These are phyloP conservation scores for Penaeus vannamei DNA, from an alignment of 1,140 invertebrate species.

Conservation along the genomic window DNA sequence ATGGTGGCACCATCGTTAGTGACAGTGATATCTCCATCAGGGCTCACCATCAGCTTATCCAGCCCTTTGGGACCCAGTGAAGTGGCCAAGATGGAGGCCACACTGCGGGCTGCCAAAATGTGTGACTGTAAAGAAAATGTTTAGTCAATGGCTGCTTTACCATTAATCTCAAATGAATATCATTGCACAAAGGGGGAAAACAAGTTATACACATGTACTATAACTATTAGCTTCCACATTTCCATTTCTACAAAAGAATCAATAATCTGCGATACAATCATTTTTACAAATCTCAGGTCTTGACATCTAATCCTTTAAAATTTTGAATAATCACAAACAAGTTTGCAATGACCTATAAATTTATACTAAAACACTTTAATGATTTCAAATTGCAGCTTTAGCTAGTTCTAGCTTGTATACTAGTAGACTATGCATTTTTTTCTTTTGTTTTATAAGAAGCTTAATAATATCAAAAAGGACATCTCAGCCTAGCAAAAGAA, in stretches of 20 bases:
- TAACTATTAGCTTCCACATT: constrained; percentile 18
- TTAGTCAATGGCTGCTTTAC: neutral
- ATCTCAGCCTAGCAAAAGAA: too few relatives aligned
- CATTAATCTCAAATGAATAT: constrained; percentile 11
- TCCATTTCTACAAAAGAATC: neutral
- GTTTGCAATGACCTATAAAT: too few relatives aligned
- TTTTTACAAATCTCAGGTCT: too few relatives aligned
- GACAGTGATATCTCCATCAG: constrained; percentile 98
- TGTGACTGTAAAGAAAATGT: constrained; percentile 85
- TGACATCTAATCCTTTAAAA: too few relatives aligned
- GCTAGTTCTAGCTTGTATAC: too few relatives aligned
- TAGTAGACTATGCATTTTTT: too few relatives aligned
- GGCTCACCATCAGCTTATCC: constrained; percentile 96
- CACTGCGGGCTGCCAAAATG: constrained; percentile 93
- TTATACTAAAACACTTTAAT: too few relatives aligned
- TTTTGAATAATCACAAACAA: too few relatives aligned
- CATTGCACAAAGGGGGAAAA: neutral
- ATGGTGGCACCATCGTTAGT: constrained; percentile 99
- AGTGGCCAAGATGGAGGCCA: constrained; percentile 90
- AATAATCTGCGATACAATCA: too few relatives aligned
- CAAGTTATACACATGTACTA: neutral
- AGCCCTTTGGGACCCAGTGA: constrained; percentile 97
- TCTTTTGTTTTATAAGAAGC: too few relatives aligned
- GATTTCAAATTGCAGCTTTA: too few relatives aligned
- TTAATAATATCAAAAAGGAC: too few relatives aligned